These are phyloP conservation scores for Colaptes auratus DNA, from an alignment of 2,113 vertebrate genomes.

Conservation along the genomic window DNA sequence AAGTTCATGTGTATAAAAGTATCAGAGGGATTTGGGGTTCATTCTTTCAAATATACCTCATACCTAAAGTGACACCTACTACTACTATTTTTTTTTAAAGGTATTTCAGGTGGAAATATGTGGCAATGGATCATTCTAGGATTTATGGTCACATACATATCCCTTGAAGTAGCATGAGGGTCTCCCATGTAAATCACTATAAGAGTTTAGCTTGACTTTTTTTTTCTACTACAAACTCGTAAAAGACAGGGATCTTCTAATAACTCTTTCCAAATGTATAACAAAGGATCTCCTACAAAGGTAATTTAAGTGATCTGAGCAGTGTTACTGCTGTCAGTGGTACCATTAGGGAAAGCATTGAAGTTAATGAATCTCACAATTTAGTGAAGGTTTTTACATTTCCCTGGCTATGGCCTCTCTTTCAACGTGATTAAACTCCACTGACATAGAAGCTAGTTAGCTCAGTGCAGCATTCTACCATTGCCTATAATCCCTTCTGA, in stretches of 20 bases:
- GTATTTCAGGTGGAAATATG: not conserved
- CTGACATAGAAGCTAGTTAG: not conserved
- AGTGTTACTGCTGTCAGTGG: not conserved
- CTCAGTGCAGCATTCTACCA: not conserved
- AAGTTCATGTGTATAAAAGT: not conserved
- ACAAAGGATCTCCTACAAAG: not conserved
- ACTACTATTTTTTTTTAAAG: not conserved
- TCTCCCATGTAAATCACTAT: not conserved
- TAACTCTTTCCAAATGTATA: not conserved
- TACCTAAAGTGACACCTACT: not conserved
- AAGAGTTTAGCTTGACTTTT: not conserved
- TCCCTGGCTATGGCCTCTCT: not conserved
- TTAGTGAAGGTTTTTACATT: not conserved
- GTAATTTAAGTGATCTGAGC: not conserved
- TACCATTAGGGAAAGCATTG: not conserved
- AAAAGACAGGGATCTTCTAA: not conserved
- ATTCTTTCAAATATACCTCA: not conserved
- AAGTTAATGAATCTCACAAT: not conserved
- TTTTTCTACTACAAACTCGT: not conserved
- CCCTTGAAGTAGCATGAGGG: not conserved
- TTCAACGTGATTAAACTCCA: not conserved
- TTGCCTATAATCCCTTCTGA: not conserved
- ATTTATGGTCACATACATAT: not conserved
- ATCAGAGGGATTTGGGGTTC: not conserved
- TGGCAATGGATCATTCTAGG: not conserved